phyloP scores from a whole-genome alignment of 2,888 invertebrate species.

The Nipponacmea schrenckii region DNA sequence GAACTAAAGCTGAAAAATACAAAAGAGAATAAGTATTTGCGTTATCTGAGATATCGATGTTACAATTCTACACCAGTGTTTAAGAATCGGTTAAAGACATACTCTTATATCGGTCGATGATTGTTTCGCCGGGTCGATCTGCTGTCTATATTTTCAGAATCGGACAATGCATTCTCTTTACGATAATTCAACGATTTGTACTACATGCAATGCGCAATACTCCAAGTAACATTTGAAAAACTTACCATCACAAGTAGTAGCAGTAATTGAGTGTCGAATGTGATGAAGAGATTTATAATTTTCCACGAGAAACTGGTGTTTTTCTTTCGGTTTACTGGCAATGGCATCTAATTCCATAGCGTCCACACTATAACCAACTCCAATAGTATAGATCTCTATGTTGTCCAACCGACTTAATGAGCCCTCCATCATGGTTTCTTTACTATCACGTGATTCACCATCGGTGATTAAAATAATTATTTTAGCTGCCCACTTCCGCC shows the following conservation, averaged over 20 bases:
- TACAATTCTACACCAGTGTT: no score
- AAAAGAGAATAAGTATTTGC: no score
- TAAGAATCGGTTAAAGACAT: no score
- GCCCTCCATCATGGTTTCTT: constrained; percentile 30
- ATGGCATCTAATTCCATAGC: constrained; percentile 40
- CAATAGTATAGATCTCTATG: constrained; percentile 46
- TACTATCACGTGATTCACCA: constrained; percentile 35
- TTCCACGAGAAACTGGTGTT: constrained; percentile 46
- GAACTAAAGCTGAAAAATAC: neutral
- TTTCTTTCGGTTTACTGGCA: constrained; percentile 44
- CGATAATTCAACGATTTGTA: no score
- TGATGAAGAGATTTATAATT: constrained; percentile 41
- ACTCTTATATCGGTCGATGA: no score
- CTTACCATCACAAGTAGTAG: constrained; percentile 45
- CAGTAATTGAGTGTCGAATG: constrained; percentile 42
- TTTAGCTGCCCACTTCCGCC: constrained; percentile 36
- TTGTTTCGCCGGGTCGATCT: no score
- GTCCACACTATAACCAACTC: constrained; percentile 44
- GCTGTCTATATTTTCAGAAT: no score
- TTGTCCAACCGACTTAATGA: constrained; percentile 30
- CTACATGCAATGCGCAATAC: no score
- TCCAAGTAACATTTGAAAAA: neutral
- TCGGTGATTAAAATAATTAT: constrained; percentile 53
- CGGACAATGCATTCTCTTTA: no score
- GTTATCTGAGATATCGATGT: no score